A percentile compares a stretch with the other conserved stretches of the same genome.
These are phyloP conservation scores for Halcyon leucocephala DNA, from an alignment of 2,797 vertebrate species.

Conservation along the genomic window DNA sequence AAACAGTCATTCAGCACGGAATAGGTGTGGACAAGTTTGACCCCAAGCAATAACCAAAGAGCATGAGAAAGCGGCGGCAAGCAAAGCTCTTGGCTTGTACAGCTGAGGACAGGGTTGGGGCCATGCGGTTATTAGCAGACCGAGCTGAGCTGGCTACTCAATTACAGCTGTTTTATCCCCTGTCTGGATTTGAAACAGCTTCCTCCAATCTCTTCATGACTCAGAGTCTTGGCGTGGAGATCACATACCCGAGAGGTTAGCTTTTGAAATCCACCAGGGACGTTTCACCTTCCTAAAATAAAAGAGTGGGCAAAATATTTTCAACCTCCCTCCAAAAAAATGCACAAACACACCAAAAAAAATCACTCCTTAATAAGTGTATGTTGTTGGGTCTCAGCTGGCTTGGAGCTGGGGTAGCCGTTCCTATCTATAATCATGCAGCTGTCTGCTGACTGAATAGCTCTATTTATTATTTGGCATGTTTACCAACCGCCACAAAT, in stretches of 20 bases:
- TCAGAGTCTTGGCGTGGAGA: slow-evolving; percentile 61
- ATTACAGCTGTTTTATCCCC: slow-evolving; percentile 49
- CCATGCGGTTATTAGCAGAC: neutral
- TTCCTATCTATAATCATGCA: slow-evolving; percentile 64
- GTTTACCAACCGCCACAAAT: slow-evolving; percentile 65
- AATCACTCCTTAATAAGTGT: slow-evolving; percentile 29
- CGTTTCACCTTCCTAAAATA: slow-evolving; percentile 74
- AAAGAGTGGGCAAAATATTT: slow-evolving; percentile 56
- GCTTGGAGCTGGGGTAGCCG: slow-evolving; percentile 36
- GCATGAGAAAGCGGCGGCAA: neutral
- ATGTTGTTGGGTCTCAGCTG: slow-evolving; percentile 22
- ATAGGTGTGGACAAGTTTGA: slow-evolving; percentile 41
- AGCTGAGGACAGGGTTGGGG: slow-evolving; percentile 1
- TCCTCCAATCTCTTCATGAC: slow-evolving; percentile 55
- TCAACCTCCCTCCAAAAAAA: slow-evolving; percentile 49
- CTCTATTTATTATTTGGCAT: slow-evolving; percentile 74
- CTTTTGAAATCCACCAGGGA: slow-evolving; percentile 49
- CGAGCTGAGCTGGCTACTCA: neutral
- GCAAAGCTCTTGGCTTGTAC: neutral
- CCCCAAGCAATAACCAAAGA: slow-evolving; percentile 2
- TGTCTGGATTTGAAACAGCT: slow-evolving; percentile 46
- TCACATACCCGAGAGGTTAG: slow-evolving; percentile 28
- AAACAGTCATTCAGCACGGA: slow-evolving; percentile 40
- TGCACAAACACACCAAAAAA: neutral
- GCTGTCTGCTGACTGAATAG: slow-evolving; percentile 64